phyloP scores from a whole-genome alignment of 2,797 vertebrate genomes.

The Ctenochaetus hawaiiensis region DNA sequence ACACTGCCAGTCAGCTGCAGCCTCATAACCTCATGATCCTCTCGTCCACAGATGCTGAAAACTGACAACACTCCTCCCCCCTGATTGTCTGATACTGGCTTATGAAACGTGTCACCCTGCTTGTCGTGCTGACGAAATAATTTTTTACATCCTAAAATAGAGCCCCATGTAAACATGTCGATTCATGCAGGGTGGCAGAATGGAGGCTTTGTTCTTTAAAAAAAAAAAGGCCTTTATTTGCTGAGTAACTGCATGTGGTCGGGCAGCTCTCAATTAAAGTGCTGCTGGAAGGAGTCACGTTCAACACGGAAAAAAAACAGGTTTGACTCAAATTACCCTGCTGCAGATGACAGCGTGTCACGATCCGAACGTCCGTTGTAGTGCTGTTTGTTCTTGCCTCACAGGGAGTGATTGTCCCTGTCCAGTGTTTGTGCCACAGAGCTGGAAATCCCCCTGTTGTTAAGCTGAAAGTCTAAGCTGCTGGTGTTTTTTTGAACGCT shows the following conservation, averaged over 20 bases:
- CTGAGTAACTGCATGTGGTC: conserved; percentile 43
- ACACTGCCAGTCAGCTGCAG: conserved; percentile 36
- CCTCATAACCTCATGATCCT: background rate
- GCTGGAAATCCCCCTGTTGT: conserved; percentile 35
- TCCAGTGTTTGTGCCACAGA: background rate
- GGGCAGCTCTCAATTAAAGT: conserved; percentile 7
- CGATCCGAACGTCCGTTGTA: conserved; percentile 2
- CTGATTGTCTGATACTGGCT: background rate
- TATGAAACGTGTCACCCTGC: background rate
- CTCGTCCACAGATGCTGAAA: background rate
- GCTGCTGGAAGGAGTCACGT: conserved; percentile 10
- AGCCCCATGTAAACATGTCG: background rate
- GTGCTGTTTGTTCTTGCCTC: conserved; percentile 7
- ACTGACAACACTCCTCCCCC: background rate
- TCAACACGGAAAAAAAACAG: conserved; percentile 34
- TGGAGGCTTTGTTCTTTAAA: conserved; percentile 30
- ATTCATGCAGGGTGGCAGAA: conserved; percentile 21
- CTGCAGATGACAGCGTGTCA: conserved; percentile 36
- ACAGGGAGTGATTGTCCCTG: background rate
- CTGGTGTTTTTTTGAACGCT: background rate
- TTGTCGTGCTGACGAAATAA: conserved; percentile 10
- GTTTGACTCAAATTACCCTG: background rate
- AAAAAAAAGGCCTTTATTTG: conserved; percentile 16
- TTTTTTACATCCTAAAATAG: conserved; percentile 20
- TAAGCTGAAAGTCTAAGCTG: background rate